A percentile compares a stretch with the other conserved stretches of the same genome.
Conservation (phyloP, 1,140 invertebrate species). For the Lethocerus indicus region DNA sequence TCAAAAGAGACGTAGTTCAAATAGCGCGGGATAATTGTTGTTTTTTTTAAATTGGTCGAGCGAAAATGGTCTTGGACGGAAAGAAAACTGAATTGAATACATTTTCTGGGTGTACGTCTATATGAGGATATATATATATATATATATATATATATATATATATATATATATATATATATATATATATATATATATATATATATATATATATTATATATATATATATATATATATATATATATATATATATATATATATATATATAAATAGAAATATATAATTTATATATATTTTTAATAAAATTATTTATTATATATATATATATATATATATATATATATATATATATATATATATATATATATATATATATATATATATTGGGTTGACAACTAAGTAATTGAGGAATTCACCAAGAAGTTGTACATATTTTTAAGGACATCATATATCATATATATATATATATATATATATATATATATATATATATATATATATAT, state of each 20-base stretch:
- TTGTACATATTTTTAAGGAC: too few relatives aligned
- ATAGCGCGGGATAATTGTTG: neutral
- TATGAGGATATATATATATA: neutral
- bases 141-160: neutral
- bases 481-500: too few relatives aligned
- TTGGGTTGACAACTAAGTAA: too few relatives aligned
- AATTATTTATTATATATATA: neutral
- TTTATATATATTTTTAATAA: neutral
- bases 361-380: slow-evolving; percentile 5
- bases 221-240: neutral
- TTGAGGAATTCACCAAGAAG: too few relatives aligned
- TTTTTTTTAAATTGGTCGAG: neutral
- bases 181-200: neutral
- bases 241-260: neutral
- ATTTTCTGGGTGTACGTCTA: neutral
- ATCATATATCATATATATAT: too few relatives aligned
- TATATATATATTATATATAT: neutral
- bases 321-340: neutral
- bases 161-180: neutral
- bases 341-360: slow-evolving; percentile 2
- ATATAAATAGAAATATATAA: neutral
- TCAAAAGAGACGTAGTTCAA: neutral
- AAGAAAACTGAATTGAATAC: neutral
- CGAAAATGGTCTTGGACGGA: neutral
- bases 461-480: too few relatives aligned